These are phyloP conservation scores for Eristalis intricaria DNA, from an alignment of 2,888 invertebrate species.

Conservation along the genomic window DNA sequence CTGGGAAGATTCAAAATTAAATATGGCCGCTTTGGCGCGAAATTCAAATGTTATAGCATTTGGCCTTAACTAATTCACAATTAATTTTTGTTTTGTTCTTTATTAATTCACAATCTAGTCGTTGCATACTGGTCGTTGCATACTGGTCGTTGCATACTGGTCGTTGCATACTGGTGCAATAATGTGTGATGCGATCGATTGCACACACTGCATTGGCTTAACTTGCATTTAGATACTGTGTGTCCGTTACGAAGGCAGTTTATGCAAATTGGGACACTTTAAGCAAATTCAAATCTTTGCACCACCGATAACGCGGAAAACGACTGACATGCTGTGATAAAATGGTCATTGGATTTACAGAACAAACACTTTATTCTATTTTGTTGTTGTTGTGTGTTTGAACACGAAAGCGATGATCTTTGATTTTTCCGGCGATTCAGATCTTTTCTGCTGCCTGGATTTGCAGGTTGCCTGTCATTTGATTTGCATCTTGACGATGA, in stretches of 20 bases:
- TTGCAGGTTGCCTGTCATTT: background rate
- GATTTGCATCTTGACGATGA: background rate
- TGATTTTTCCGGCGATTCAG: background rate
- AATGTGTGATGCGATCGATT: background rate
- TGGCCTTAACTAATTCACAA: too few relatives aligned
- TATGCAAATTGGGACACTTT: too few relatives aligned
- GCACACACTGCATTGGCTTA: conserved; percentile 24
- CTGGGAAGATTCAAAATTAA: too few relatives aligned
- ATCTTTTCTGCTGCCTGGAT: background rate
- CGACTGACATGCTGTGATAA: background rate
- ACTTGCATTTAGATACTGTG: too few relatives aligned
- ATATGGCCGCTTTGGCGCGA: too few relatives aligned
- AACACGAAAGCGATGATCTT: conserved; percentile 7
- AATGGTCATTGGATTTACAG: conserved; percentile 10
- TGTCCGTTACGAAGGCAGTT: too few relatives aligned
- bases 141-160: too few relatives aligned
- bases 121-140: too few relatives aligned
- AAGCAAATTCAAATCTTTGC: conserved; percentile 38
- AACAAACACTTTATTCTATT: conserved; percentile 6
- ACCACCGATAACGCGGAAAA: conserved; percentile 16
- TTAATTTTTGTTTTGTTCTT: too few relatives aligned
- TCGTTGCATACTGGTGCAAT: background rate
- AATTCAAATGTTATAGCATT: too few relatives aligned
- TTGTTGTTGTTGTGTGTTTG: background rate
- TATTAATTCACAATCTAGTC: too few relatives aligned